Evolutionary conservation across 2,888 invertebrate species (phyloP).

Genomic region (Trissoscelio sp.): DNA sequence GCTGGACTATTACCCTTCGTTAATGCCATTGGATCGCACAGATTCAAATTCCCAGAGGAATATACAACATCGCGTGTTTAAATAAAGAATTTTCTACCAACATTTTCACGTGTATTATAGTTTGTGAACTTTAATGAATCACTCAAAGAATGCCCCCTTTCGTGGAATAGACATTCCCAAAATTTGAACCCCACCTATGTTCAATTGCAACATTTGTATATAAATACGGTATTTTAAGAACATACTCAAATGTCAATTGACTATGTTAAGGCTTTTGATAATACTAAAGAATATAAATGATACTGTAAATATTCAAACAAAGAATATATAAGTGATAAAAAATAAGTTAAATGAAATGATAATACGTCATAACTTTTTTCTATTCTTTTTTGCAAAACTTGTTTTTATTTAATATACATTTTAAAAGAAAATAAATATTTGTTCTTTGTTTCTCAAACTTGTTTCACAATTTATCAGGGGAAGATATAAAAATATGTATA

Average conservation of each 20-base stretch:
- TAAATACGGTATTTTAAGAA: constrained; percentile 22
- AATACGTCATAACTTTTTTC: constrained; percentile 1
- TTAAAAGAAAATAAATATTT: constrained; percentile 35
- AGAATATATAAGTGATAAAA: background rate
- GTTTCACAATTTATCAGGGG: background rate
- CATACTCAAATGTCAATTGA: constrained; percentile 29
- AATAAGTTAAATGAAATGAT: background rate
- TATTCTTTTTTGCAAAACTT: background rate
- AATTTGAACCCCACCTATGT: background rate
- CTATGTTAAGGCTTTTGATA: constrained; percentile 12
- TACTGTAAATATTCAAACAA: constrained; percentile 20
- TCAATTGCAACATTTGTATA: background rate
- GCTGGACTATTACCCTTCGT: constrained; percentile 97
- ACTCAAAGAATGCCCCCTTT: constrained; percentile 25
- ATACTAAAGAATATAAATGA: constrained; percentile 1
- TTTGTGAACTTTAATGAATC: constrained; percentile 27
- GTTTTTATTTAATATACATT: constrained; percentile 25
- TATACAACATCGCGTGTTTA: constrained; percentile 89
- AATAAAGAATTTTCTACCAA: constrained; percentile 71
- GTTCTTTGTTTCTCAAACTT: constrained; percentile 6
- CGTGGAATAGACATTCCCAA: constrained; percentile 14
- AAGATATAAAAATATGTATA: constrained; percentile 19
- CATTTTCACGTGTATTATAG: constrained; percentile 21
- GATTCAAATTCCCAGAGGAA: constrained; percentile 95
- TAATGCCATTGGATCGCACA: constrained; percentile 91